phyloP scores from a whole-genome alignment of 2,888 invertebrate species.

The Arctia plantaginis region DNA sequence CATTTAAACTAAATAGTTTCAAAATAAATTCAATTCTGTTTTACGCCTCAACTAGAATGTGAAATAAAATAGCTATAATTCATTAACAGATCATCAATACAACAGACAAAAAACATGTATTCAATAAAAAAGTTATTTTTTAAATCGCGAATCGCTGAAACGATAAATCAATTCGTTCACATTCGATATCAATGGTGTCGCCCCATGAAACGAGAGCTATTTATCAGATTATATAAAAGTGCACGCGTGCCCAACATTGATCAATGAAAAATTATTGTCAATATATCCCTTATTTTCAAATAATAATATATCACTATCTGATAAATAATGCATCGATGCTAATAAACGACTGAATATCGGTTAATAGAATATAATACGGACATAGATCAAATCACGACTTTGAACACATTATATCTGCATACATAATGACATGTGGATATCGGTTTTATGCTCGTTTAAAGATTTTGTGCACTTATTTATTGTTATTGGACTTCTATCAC shows the following conservation, averaged over 20 bases:
- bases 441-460: constrained; percentile 63
- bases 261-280: constrained; percentile 79
- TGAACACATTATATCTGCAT: constrained; percentile 72
- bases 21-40: constrained; percentile 43
- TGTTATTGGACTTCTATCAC: constrained; percentile 35
- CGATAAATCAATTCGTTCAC: constrained; percentile 77
- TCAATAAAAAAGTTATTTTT: constrained; percentile 64
- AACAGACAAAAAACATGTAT: constrained; percentile 58
- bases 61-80: constrained; percentile 58
- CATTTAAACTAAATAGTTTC: constrained; percentile 31
- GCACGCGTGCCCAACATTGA: constrained; percentile 74
- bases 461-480: constrained; percentile 34
- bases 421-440: constrained; percentile 65
- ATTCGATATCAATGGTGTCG: constrained; percentile 74
- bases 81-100: constrained; percentile 64
- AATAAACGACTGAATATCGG: constrained; percentile 62
- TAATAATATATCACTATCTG: constrained; percentile 74
- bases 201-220: constrained; percentile 75
- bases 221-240: constrained; percentile 78
- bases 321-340: constrained; percentile 54
- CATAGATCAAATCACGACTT: constrained; percentile 69
- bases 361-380: constrained; percentile 78
- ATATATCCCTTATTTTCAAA: constrained; percentile 72
- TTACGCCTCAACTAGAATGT: constrained; percentile 30
- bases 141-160: constrained; percentile 68